Percentiles rank a stretch among this genome's conserved stretches.
phyloP scores from a whole-genome alignment of 2,888 invertebrate genomes.

The Cephus pygmeus region DNA sequence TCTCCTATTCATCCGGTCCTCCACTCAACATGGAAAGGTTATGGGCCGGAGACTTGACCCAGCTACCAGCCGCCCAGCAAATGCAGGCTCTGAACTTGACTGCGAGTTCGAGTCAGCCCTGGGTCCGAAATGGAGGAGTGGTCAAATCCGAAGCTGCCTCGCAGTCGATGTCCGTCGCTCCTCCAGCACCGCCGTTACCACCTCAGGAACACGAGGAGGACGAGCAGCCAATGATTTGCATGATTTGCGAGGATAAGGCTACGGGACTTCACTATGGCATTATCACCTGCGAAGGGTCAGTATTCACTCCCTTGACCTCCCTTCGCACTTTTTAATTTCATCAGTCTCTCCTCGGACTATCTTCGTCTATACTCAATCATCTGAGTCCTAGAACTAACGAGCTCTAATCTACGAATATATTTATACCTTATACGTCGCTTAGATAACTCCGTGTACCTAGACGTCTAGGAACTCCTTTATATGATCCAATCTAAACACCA shows the following conservation, averaged over 20 bases:
- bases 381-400: neutral
- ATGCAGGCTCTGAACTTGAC: slow-evolving; percentile 81
- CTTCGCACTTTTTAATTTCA: neutral
- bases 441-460: neutral
- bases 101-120: slow-evolving; percentile 59
- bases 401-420: neutral
- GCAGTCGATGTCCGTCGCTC: slow-evolving; percentile 58
- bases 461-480: neutral
- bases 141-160: slow-evolving; percentile 56
- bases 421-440: neutral
- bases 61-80: slow-evolving; percentile 85
- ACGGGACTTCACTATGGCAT: slow-evolving; percentile 98
- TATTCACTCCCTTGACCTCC: slow-evolving; percentile 10
- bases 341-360: neutral
- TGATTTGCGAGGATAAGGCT: slow-evolving; percentile 98
- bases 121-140: slow-evolving; percentile 60
- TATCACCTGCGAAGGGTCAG: slow-evolving; percentile 96
- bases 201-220: slow-evolving; percentile 78
- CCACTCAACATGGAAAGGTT: slow-evolving; percentile 91
- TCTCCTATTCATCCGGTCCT: slow-evolving; percentile 63
- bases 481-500: neutral
- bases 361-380: neutral
- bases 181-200: slow-evolving; percentile 63
- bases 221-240: slow-evolving; percentile 95
- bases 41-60: slow-evolving; percentile 90